Conservation (phyloP, 2,888 invertebrate genomes). For the Aphrophora alni region DNA sequence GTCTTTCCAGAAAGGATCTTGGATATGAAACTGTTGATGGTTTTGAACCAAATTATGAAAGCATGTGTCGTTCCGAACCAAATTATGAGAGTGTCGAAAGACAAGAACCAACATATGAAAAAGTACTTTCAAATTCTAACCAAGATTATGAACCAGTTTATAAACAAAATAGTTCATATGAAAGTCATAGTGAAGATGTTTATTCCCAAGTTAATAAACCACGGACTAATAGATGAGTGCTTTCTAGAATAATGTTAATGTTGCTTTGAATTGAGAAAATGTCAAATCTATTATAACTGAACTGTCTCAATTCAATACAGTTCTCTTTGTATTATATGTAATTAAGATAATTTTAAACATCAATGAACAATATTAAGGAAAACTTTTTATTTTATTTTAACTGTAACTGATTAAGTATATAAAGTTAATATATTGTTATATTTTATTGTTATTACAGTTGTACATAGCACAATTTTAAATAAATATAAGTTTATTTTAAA, state of each 20-base stretch:
- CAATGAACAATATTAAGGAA: too few relatives aligned
- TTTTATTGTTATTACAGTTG: background rate
- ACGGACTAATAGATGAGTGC: slow-evolving; percentile 23
- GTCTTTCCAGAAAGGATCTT: slow-evolving; percentile 56
- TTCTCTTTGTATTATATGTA: too few relatives aligned
- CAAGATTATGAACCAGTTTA: slow-evolving; percentile 49
- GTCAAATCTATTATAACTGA: too few relatives aligned
- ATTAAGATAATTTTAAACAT: too few relatives aligned
- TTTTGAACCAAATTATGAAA: slow-evolving; percentile 72
- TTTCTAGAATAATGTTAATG: too few relatives aligned
- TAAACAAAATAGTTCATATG: slow-evolving; percentile 24
- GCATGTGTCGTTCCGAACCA: slow-evolving; percentile 67
- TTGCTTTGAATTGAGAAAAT: too few relatives aligned
- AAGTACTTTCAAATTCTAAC: slow-evolving; percentile 56
- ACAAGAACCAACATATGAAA: slow-evolving; percentile 70
- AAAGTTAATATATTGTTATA: background rate
- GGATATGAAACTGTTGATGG: slow-evolving; percentile 75
- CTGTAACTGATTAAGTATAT: too few relatives aligned
- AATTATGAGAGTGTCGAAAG: slow-evolving; percentile 79
- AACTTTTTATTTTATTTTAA: too few relatives aligned
- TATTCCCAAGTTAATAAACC: slow-evolving; percentile 43
- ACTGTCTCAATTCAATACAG: too few relatives aligned
- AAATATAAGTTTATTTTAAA: background rate
- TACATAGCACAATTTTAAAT: background rate
- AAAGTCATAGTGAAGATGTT: slow-evolving; percentile 36